Conservation (phyloP, 53 echinoderm and acorn worm species). For the Hippasteria phrygiana region DNA sequence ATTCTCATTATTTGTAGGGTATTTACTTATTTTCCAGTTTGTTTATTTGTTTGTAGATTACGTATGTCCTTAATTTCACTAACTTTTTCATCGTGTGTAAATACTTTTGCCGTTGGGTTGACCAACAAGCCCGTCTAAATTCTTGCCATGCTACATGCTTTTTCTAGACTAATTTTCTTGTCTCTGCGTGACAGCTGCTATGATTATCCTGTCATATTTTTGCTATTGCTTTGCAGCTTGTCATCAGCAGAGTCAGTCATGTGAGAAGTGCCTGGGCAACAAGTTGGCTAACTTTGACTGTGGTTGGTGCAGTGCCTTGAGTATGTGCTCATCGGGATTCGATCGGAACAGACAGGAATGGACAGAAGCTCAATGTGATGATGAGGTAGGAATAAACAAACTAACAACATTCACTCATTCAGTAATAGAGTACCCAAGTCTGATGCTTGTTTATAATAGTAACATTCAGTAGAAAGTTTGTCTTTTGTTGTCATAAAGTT, state of each 20-base stretch:
- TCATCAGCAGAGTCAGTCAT: slow-evolving; percentile 39
- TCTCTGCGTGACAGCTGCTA: not conserved
- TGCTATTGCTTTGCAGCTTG: slow-evolving; percentile 7
- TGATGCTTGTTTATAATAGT: too few relatives aligned
- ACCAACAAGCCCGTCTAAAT: too few relatives aligned
- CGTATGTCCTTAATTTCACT: too few relatives aligned
- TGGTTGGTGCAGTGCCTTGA: slow-evolving; percentile 84
- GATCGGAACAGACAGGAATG: slow-evolving; percentile 90
- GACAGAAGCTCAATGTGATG: slow-evolving; percentile 73
- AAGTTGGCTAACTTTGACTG: slow-evolving; percentile 75
- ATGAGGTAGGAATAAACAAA: slow-evolving; percentile 54
- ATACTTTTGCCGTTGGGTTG: too few relatives aligned
- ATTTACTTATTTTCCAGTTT: too few relatives aligned
- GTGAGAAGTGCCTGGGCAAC: slow-evolving; percentile 25
- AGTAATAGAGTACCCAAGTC: not conserved
- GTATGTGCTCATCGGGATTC: slow-evolving; percentile 82
- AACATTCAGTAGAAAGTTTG: too few relatives aligned
- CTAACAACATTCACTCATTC: not conserved
- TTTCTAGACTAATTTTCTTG: too few relatives aligned
- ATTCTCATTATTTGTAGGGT: too few relatives aligned
- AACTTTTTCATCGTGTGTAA: too few relatives aligned
- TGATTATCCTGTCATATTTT: not conserved
- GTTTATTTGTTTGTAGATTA: too few relatives aligned
- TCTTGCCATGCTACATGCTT: too few relatives aligned
- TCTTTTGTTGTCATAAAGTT: too few relatives aligned